phyloP scores from a whole-genome alignment of 2,888 invertebrate species.

The Piscicola geometra region DNA sequence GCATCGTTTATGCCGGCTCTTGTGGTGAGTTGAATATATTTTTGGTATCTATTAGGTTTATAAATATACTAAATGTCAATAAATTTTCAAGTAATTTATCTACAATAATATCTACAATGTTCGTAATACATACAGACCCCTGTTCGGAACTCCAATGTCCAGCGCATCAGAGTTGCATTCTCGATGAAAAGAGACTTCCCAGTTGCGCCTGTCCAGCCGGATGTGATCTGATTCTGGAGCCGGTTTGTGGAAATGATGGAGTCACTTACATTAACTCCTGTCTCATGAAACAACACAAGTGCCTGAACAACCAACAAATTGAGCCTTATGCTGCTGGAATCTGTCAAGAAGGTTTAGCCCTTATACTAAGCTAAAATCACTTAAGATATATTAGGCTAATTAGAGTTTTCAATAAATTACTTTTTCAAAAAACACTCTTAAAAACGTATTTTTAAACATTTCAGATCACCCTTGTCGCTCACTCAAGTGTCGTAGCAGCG shows the following conservation, averaged over 20 bases:
- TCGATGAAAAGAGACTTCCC: background rate
- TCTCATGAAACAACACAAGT: slow-evolving; percentile 12
- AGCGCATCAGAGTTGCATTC: slow-evolving; percentile 17
- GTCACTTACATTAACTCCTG: slow-evolving; percentile 35
- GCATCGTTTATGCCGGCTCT: background rate
- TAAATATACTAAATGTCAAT: too few species aligned
- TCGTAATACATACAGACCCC: slow-evolving; percentile 14
- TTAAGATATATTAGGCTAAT: too few species aligned
- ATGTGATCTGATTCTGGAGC: slow-evolving; percentile 8
- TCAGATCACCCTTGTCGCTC: slow-evolving; percentile 12
- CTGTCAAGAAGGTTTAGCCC: background rate
- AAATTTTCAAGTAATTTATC: too few species aligned
- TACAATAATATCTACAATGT: too few species aligned
- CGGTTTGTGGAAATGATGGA: slow-evolving; percentile 35
- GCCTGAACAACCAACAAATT: background rate
- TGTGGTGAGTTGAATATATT: too few species aligned
- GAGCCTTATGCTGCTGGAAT: background rate
- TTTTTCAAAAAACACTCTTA: too few species aligned
- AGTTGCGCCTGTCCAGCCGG: slow-evolving; percentile 26
- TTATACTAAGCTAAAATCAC: too few species aligned
- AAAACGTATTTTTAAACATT: too few species aligned
- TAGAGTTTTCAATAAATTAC: too few species aligned
- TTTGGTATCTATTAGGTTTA: too few species aligned
- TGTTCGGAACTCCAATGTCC: slow-evolving; percentile 30
- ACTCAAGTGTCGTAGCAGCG: background rate